Evolutionary conservation across 2,113 vertebrate genomes (phyloP).

Genomic region (Macquaria australasica): DNA sequence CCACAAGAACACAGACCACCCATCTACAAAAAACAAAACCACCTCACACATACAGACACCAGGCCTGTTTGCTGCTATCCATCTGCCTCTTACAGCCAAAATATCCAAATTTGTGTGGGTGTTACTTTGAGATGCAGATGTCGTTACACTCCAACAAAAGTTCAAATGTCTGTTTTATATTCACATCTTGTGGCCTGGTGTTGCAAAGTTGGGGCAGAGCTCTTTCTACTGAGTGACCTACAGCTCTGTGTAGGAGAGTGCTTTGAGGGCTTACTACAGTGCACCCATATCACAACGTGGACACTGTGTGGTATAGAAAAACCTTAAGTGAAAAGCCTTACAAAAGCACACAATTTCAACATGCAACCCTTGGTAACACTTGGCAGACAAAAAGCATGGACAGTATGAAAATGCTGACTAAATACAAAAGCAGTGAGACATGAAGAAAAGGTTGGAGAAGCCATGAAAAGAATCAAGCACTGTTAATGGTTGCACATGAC

Average conservation of each 20-base stretch:
- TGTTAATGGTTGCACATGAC: not conserved
- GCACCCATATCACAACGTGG: not conserved
- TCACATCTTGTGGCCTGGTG: not conserved
- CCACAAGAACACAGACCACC: not conserved
- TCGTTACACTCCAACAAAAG: no score
- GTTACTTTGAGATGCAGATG: not conserved
- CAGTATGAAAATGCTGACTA: not conserved
- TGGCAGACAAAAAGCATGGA: not conserved
- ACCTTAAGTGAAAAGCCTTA: not conserved
- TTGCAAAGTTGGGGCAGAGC: not conserved
- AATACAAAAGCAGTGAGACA: not conserved
- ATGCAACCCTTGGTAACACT: constrained; percentile 2
- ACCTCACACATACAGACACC: not conserved
- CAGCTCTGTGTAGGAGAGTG: constrained; percentile 26
- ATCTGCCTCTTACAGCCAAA: not conserved
- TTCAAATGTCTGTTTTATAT: not conserved
- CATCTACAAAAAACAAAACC: not conserved
- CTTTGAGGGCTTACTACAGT: not conserved
- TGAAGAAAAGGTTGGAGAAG: not conserved
- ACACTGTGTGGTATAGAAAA: not conserved
- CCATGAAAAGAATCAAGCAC: not conserved
- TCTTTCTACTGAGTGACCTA: not conserved
- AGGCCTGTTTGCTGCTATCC: not conserved
- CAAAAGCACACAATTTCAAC: not conserved
- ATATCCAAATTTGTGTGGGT: not conserved